Evolutionary conservation across 2,888 invertebrate genomes (phyloP).

Genomic region (Frankliniella fusca): DNA sequence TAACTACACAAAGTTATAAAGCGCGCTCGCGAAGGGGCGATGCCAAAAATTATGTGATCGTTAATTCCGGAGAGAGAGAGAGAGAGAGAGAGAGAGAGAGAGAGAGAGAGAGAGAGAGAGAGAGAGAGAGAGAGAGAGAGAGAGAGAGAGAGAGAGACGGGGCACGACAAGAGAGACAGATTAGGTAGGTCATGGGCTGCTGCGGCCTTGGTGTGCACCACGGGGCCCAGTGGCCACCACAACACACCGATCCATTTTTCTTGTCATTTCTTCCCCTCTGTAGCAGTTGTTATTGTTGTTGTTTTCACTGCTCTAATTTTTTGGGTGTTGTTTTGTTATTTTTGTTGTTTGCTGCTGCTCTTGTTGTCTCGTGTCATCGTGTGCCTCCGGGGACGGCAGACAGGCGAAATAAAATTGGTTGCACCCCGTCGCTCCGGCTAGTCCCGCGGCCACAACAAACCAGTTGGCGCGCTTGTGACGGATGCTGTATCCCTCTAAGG

Average conservation of each 20-base stretch:
- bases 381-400: no score
- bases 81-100: not conserved
- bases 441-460: no score
- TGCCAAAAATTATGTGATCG: not conserved
- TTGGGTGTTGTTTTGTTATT: no score
- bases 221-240: not conserved
- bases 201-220: not conserved
- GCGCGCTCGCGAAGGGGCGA: not conserved
- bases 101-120: not conserved
- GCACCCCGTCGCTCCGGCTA: no score
- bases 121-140: not conserved
- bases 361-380: no score
- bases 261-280: not conserved
- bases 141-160: not conserved
- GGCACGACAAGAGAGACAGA: not conserved
- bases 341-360: no score
- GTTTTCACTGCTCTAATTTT: no score
- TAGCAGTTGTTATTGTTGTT: no score
- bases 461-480: no score
- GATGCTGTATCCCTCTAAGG: no score
- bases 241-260: not conserved
- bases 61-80: not conserved
- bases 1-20: not conserved
- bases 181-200: not conserved
- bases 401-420: no score